These are phyloP conservation scores for Oedothorax gibbosus DNA, from an alignment of 1,140 invertebrate genomes.

Conservation along the genomic window DNA sequence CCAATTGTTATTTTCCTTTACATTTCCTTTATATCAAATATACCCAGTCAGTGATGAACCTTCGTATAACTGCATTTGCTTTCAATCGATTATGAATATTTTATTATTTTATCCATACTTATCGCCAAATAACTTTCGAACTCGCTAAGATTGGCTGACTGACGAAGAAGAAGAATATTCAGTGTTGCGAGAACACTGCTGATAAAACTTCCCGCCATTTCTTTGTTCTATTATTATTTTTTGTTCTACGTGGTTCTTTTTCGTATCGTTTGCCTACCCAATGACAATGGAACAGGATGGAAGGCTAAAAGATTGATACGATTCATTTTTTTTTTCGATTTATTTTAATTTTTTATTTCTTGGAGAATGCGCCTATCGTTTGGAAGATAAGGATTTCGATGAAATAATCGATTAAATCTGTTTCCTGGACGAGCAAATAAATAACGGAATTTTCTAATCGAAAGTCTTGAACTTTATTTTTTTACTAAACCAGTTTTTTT, in stretches of 20 bases:
- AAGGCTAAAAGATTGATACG: constrained; percentile 18
- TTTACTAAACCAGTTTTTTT: too few species aligned
- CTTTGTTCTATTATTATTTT: constrained; percentile 1
- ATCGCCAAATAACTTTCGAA: constrained; percentile 37
- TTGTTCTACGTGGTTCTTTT: constrained; percentile 1
- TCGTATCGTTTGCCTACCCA: constrained; percentile 32
- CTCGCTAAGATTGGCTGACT: background rate
- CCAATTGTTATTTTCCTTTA: too few species aligned
- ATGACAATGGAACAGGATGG: constrained; percentile 30
- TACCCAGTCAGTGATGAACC: constrained; percentile 12
- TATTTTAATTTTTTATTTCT: background rate
- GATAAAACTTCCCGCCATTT: constrained; percentile 26
- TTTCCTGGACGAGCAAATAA: constrained; percentile 47
- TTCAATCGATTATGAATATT: constrained; percentile 49
- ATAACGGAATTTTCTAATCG: constrained; percentile 33
- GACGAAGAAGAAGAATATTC: background rate
- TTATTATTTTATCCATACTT: constrained; percentile 45
- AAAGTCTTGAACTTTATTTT: too few species aligned
- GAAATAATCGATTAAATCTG: constrained; percentile 54
- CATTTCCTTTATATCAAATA: constrained; percentile 11
- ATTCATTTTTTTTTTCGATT: background rate
- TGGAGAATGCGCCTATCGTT: constrained; percentile 22
- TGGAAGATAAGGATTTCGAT: constrained; percentile 46
- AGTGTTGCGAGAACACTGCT: constrained; percentile 1
- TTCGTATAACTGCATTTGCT: constrained; percentile 19